Evolutionary conservation across 2,113 vertebrate genomes (phyloP).

Genomic region (Anarrhichthys ocellatus): DNA sequence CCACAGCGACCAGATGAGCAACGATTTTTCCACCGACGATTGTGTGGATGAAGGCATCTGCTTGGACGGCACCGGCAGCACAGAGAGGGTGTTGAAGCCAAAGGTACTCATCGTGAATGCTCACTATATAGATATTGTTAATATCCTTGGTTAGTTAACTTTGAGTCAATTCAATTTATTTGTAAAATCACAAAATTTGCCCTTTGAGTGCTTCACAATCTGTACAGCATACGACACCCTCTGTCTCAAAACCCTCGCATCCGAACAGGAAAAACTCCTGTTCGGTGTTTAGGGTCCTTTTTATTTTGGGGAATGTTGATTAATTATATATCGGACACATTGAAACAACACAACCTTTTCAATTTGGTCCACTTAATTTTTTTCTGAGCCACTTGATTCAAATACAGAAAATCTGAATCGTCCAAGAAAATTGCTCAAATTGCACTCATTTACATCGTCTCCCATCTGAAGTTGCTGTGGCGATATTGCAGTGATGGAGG

Average conservation of each 20-base stretch:
- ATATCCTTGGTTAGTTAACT: not conserved
- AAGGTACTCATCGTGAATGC: slow-evolving; percentile 84
- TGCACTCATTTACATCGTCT: too few species aligned
- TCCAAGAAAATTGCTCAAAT: too few species aligned
- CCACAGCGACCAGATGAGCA: slow-evolving; percentile 99
- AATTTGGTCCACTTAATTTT: not conserved
- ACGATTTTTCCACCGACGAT: slow-evolving; percentile 97
- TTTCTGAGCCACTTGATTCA: not conserved
- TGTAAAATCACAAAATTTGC: not conserved
- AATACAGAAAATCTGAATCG: not conserved
- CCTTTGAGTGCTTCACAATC: not conserved
- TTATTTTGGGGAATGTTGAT: not conserved
- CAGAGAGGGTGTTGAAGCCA: slow-evolving; percentile 92
- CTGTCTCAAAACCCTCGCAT: not conserved
- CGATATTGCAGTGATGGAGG: too few species aligned
- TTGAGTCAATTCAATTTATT: not conserved
- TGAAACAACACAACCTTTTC: not conserved
- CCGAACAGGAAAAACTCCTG: not conserved
- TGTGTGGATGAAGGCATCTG: slow-evolving; percentile 98
- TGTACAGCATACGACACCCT: not conserved
- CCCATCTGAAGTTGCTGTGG: too few species aligned
- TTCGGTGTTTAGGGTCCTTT: not conserved
- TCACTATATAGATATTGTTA: not conserved
- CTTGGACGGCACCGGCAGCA: slow-evolving; percentile 90
- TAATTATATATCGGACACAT: not conserved